Base-by-base conservation (phyloP, 2,113 vertebrate species). In the Limanda limanda region DNA sequence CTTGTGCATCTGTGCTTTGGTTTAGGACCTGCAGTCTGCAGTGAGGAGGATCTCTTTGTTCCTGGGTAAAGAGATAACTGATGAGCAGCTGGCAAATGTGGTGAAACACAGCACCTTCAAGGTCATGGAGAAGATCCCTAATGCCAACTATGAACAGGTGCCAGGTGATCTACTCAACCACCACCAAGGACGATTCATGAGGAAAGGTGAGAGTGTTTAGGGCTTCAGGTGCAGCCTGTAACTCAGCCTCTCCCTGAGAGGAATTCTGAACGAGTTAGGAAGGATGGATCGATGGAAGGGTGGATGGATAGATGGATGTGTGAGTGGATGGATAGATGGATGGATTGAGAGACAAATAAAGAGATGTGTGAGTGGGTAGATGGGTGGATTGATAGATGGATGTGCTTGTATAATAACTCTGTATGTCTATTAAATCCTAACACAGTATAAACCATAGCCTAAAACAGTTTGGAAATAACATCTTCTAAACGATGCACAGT, bases 91-190 rank as follows among this genome's bases (percentile, higher is more conserved):
- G 56, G 65, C 64, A 6, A 35, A 45, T 0, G 86, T 92, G 45
- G 92, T 92, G 67, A 68, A 81, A 25, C 79, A 91, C 72, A 86
- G 90, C 67, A 91, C 76, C 21, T 93, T 93, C 61, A 69, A n/a
- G 9, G 86, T 74, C 71, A 94, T 94, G 93, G 88, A n/a, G 65
- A 54, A 65, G 15, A 90, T 87, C 73, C 89, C 88, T 5, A 69
- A 72, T 14, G 90, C 88, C 17, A 92, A 80, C 78, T 91, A 93
- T 2, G 64, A 87, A 67, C 18, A 11, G 2, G 17, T 89, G 0
- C 3, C 86, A 0, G 23, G 5, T 2, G 62, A 64, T 0, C 72
- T 90, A 23, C 67, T 91, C 23, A 72, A 84, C 78, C 84, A 91
- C 55, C 47, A 78, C 18, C 31, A 73, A 25, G 89, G 91, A 3